Evolutionary conservation across 2,113 vertebrate genomes (phyloP).

Genomic region (Eupsittula cactorum): DNA sequence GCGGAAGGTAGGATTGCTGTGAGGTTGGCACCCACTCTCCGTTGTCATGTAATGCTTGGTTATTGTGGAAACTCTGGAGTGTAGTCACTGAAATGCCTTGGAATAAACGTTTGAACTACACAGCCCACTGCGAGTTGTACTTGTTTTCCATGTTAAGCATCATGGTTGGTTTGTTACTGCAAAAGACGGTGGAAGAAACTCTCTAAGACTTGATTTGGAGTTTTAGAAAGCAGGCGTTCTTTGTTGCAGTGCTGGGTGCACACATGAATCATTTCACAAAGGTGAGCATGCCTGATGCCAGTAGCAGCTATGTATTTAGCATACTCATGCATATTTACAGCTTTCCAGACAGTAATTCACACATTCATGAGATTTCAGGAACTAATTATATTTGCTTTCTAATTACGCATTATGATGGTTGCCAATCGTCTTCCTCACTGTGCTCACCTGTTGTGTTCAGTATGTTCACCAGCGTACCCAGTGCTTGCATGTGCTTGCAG

Average conservation of each 20-base stretch:
- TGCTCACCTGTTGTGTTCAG: background rate
- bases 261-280: background rate
- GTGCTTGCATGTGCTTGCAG: background rate
- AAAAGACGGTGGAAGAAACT: background rate
- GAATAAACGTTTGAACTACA: slow-evolving; percentile 31
- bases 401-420: background rate
- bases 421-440: background rate
- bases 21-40: background rate
- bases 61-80: background rate
- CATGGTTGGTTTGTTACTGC: background rate
- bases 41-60: background rate
- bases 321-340: background rate
- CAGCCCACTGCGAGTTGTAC: background rate
- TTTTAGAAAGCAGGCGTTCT: background rate
- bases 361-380: background rate
- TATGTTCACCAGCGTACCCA: background rate
- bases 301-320: background rate
- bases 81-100: slow-evolving; percentile 42
- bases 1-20: accelerated
- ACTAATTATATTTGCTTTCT: background rate
- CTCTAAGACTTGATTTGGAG: background rate
- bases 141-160: background rate
- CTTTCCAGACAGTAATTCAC: background rate
- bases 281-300: background rate
- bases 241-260: background rate